Conservation (phyloP, 2,888 invertebrate species). For the Hymenopus coronatus region DNA sequence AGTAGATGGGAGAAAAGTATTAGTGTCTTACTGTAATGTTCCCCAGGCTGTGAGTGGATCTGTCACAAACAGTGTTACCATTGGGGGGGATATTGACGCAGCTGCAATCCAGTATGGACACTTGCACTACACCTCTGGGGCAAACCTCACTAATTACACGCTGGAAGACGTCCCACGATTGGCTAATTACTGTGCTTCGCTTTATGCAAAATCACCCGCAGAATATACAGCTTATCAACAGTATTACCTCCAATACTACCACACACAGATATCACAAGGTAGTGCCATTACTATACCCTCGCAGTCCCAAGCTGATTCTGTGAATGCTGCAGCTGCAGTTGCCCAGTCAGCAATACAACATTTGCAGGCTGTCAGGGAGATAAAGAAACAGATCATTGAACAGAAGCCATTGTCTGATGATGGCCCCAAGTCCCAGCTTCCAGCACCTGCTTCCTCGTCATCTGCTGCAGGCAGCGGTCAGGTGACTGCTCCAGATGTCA, state of each 20-base stretch:
- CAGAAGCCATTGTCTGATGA: background rate
- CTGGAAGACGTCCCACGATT: constrained; percentile 67
- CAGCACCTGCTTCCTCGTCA: background rate
- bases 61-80: background rate
- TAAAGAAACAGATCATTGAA: constrained; percentile 8
- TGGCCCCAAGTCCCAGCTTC: background rate
- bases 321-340: constrained; percentile 84
- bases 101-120: background rate
- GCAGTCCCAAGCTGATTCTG: constrained; percentile 66
- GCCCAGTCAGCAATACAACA: constrained; percentile 82
- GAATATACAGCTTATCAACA: constrained; percentile 70
- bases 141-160: constrained; percentile 48
- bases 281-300: constrained; percentile 50
- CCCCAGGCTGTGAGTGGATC: background rate
- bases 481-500: constrained; percentile 72
- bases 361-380: constrained; percentile 48
- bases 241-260: constrained; percentile 72
- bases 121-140: background rate
- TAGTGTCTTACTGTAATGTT: constrained; percentile 42
- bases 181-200: constrained; percentile 71
- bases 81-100: background rate
- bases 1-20: constrained; percentile 55
- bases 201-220: constrained; percentile 68
- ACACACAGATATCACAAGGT: constrained; percentile 48
- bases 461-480: background rate